These are phyloP conservation scores for Sebastes matsubarae DNA, from an alignment of 2,797 vertebrate species.

Conservation along the genomic window DNA sequence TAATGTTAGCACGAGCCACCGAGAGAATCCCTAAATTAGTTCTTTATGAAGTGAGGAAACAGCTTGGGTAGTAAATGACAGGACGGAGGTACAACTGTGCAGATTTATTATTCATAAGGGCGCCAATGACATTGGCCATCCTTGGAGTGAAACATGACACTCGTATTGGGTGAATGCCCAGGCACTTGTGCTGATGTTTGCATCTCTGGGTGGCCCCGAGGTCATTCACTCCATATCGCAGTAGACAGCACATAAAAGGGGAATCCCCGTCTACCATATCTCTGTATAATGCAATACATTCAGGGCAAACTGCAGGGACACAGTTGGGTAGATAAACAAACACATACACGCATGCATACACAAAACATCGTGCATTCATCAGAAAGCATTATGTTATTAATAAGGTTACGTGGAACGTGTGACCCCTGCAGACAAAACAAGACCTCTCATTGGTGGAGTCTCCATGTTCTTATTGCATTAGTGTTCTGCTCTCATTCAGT, in stretches of 20 bases:
- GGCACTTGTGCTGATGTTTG: conserved; percentile 56
- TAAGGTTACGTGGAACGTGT: background rate
- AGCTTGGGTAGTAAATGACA: background rate
- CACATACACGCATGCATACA: background rate
- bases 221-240: conserved; percentile 5
- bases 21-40: conserved; percentile 29
- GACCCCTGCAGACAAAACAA: conserved; percentile 17
- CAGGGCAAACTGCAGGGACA: background rate
- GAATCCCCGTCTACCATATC: conserved; percentile 26
- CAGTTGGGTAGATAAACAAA: conserved; percentile 9
- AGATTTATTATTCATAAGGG: conserved; percentile 49
- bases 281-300: conserved; percentile 18
- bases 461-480: background rate
- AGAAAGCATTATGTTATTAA: conserved; percentile 31
- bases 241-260: conserved; percentile 30
- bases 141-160: conserved; percentile 47
- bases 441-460: background rate
- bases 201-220: conserved; percentile 38
- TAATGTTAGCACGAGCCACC: conserved; percentile 4
- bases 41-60: conserved; percentile 22
- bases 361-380: conserved; percentile 21
- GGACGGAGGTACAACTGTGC: background rate
- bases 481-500: conserved; percentile 17
- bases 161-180: conserved; percentile 45
- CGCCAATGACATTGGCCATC: conserved; percentile 52